Evolutionary conservation across 2,113 vertebrate species (phyloP), one percentile per base, ranked within the genome.

Genomic region (Pedetes capensis): DNA sequence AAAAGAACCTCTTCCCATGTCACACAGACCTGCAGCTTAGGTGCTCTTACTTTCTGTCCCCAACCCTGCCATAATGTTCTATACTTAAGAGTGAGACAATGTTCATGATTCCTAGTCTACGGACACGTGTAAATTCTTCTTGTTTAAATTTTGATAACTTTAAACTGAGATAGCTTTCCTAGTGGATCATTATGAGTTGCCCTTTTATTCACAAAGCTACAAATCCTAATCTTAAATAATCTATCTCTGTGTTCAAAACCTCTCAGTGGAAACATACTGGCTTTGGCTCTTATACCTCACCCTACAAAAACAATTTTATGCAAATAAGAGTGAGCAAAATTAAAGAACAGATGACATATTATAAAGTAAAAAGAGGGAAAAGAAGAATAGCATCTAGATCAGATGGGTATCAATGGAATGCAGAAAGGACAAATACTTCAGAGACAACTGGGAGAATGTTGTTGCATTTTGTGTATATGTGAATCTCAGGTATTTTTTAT

Each of bases 361-460:
- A 83, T n/a, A 57, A 9, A 87, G 12, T 49, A 61, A 29, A 85
- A 66, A 57, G 53, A 63, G 32, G n/a, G 7, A 25, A 20, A 34
- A 78, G 6, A 37, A 39, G 16, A 1, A 47, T 5, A 3, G 87
- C 4, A 39, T 42, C 2, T 81, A 55, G 63, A 47, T 49, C 25
- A 37, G 23, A 47, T 64, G 39, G 20, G 16, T 18, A 0, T 27
- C 6, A 11, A 23, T 49, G 7, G 29, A 57, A 89, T 68, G 79
- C 22, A 22, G 25, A 66, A 74, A 61, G 5, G 42, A 57, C 4
- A 82, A 42, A 39, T 29, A 71, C 18, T 32, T 80, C 22, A 75
- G 25, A n/a, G 64, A n/a, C 17, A 74, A 4, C 1, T 25, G 0
- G 0, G 4, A 55, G 3, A 63, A 4, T 5, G 3, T 1, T 42